These are phyloP conservation scores for Drosophila hydei DNA, from an alignment of 1,140 invertebrate genomes.

Conservation along the genomic window DNA sequence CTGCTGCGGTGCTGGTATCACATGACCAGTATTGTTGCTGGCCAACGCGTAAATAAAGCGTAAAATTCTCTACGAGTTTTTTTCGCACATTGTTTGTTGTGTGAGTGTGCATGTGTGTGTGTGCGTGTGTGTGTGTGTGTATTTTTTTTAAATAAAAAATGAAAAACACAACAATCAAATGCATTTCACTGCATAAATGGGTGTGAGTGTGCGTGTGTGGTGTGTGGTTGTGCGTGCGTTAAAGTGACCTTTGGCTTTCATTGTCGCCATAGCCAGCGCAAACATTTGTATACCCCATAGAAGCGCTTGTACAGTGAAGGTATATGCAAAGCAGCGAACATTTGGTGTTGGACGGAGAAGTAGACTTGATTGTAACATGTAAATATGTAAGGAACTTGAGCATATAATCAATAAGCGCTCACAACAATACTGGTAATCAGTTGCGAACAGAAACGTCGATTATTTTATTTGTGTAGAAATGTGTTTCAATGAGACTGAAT, in stretches of 20 bases:
- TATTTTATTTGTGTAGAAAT: no score
- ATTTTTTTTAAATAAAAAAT: constrained; percentile 33
- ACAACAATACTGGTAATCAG: no score
- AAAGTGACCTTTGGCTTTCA: constrained; percentile 75
- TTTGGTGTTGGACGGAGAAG: not conserved
- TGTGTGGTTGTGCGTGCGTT: constrained; percentile 46
- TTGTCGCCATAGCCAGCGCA: constrained; percentile 39
- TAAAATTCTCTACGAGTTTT: constrained; percentile 71
- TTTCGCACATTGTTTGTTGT: constrained; percentile 52
- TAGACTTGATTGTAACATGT: no score
- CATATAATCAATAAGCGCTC: no score
- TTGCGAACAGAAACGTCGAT: no score
- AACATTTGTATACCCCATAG: constrained; percentile 14
- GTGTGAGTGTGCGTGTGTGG: constrained; percentile 10
- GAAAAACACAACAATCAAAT: constrained; percentile 73
- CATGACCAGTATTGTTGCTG: constrained; percentile 58
- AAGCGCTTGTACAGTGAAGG: not conserved
- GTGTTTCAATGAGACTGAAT: no score
- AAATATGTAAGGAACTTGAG: no score
- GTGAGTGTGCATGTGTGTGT: not conserved
- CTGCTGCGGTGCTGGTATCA: constrained; percentile 40
- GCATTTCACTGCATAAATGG: constrained; percentile 58
- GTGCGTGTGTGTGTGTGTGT: no score
- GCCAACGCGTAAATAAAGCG: constrained; percentile 70
- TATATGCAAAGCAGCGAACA: not conserved